Conservation (phyloP, 2,797 vertebrate species). For the Urosaurus nigricauda region DNA sequence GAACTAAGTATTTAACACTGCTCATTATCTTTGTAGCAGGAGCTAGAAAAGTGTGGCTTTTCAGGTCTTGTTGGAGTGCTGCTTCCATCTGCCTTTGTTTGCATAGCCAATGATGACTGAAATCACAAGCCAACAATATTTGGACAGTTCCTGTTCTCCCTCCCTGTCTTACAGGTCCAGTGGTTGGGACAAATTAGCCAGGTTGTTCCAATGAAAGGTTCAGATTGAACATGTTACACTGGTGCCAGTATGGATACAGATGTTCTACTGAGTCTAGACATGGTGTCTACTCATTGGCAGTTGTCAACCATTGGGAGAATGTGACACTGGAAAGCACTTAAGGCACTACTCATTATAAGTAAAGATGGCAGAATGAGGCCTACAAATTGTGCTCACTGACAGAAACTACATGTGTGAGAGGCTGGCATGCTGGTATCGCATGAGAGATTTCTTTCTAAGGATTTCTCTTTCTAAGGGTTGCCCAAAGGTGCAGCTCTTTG, state of each 20-base stretch:
- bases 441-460: slow-evolving; percentile 33
- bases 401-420: not conserved
- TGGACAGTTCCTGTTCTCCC: not conserved
- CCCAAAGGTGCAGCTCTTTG: not conserved
- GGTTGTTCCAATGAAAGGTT: not conserved
- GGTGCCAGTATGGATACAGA: not conserved
- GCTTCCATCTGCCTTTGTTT: not conserved
- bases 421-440: not conserved
- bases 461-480: not conserved
- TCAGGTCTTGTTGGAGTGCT: not conserved
- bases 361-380: slow-evolving; percentile 44
- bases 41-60: not conserved
- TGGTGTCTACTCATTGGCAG: not conserved
- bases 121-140: not conserved
- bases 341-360: slow-evolving; percentile 46
- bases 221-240: not conserved
- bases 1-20: not conserved
- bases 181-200: not conserved
- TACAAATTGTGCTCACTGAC: slow-evolving; percentile 25
- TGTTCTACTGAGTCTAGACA: not conserved
- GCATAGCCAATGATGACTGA: not conserved
- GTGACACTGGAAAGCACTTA: slow-evolving; percentile 37
- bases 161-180: not conserved
- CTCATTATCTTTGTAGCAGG: not conserved
- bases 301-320: slow-evolving; percentile 14